A percentile compares a stretch with the other conserved stretches of the same genome.
These are phyloP conservation scores for Nyctalus aviator DNA, from an alignment of 2,797 vertebrate species.

Conservation along the genomic window DNA sequence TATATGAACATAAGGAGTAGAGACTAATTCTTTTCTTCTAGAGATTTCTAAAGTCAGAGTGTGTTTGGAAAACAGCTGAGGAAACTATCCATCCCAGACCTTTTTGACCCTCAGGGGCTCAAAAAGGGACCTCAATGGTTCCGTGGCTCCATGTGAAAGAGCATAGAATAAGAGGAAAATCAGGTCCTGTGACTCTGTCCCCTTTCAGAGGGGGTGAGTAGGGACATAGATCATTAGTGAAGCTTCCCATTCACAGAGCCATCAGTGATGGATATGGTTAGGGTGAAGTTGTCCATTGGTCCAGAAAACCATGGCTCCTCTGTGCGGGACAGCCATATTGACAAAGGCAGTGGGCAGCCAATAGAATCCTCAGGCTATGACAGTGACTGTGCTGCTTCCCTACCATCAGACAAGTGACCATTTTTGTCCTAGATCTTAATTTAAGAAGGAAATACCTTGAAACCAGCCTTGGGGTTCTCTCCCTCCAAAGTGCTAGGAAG, in stretches of 20 bases:
- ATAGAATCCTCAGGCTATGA: not conserved
- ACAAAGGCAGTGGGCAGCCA: not conserved
- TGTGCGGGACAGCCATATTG: accelerated
- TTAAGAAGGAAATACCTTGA: not conserved
- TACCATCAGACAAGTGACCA: not conserved
- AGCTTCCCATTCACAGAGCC: not conserved
- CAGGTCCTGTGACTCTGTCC: not conserved
- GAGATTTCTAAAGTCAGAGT: not conserved
- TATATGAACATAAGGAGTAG: not conserved
- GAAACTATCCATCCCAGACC: not conserved
- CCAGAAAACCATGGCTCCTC: not conserved
- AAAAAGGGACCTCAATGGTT: not conserved
- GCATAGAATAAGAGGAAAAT: not conserved
- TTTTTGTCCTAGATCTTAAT: not conserved
- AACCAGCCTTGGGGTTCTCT: not conserved
- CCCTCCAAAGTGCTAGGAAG: not conserved
- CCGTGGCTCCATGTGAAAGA: not conserved
- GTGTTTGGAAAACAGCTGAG: not conserved
- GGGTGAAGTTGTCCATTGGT: not conserved
- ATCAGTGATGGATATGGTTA: too few relatives aligned
- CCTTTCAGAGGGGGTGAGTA: not conserved
- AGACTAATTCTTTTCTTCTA: not conserved
- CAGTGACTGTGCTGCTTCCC: not conserved
- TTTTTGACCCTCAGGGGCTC: not conserved
- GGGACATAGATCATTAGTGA: not conserved